A percentile compares a stretch with the other conserved stretches of the same genome.
phyloP scores from a whole-genome alignment of 1,140 invertebrate species.

The Psix sp. region DNA sequence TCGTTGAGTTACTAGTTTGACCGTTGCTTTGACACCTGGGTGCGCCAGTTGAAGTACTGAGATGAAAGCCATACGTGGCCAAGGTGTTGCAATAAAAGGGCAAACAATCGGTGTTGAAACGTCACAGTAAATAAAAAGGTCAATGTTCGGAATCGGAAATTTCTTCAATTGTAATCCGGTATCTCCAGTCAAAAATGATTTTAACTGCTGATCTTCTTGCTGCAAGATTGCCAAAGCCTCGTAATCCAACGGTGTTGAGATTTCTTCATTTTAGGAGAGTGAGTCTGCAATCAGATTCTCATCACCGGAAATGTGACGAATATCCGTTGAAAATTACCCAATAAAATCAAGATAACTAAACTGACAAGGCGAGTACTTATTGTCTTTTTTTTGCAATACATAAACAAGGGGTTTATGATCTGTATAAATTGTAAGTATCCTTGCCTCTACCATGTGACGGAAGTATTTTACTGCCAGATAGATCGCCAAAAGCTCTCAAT shows the following conservation, averaged over 20 bases:
- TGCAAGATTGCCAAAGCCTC: too few relatives aligned
- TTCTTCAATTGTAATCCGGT: too few relatives aligned
- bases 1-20: conserved; percentile 8
- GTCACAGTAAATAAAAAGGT: background rate
- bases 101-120: background rate
- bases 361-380: conserved; percentile 48
- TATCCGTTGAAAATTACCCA: too few relatives aligned
- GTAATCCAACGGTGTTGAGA: too few relatives aligned
- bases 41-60: conserved; percentile 10
- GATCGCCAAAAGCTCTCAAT: conserved; percentile 56
- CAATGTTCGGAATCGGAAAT: too few relatives aligned
- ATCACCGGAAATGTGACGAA: too few relatives aligned
- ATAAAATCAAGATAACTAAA: too few relatives aligned
- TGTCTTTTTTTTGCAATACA: conserved; percentile 60
- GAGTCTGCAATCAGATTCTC: conserved; percentile 8
- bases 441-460: conserved; percentile 69
- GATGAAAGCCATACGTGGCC: conserved; percentile 15
- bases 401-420: conserved; percentile 72
- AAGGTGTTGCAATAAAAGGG: conserved; percentile 23
- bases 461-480: conserved; percentile 63
- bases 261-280: too few relatives aligned
- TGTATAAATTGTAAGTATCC: conserved; percentile 64
- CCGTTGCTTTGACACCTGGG: conserved; percentile 14
- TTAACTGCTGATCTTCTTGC: too few relatives aligned
- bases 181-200: too few relatives aligned